Evolutionary conservation across 2,888 invertebrate species (phyloP).

Genomic region (Microctonus brassicae): DNA sequence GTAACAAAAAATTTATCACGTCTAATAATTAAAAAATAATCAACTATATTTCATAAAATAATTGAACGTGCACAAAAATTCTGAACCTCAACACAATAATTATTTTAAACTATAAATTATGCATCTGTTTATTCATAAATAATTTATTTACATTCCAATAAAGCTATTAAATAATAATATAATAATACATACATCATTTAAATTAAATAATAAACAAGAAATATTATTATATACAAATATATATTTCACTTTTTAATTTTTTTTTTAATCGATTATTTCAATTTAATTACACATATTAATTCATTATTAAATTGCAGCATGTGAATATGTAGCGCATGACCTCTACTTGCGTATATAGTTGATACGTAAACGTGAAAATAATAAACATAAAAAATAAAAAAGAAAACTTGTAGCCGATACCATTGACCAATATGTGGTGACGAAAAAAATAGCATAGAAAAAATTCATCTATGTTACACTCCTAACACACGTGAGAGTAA

Average conservation of each 20-base stretch:
- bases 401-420: background rate
- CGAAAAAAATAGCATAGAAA: background rate
- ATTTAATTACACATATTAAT: background rate
- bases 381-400: background rate
- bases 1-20: too few species aligned
- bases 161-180: too few species aligned
- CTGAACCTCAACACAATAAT: too few species aligned
- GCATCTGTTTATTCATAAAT: too few species aligned
- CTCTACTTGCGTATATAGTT: background rate
- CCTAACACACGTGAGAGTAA: background rate
- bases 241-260: background rate
- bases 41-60: too few species aligned
- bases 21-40: too few species aligned
- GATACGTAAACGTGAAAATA: background rate
- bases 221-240: background rate
- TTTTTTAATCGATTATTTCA: too few species aligned
- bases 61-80: too few species aligned
- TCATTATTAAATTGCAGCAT: background rate
- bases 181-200: too few species aligned
- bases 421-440: background rate
- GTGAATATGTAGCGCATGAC: background rate
- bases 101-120: too few species aligned
- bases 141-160: too few species aligned
- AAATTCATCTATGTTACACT: background rate
- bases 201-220: background rate